Evolutionary conservation across 1,140 invertebrate species (phyloP), one percentile per base, ranked within the genome.

Genomic region (Zaprionus kolodkinae): DNA sequence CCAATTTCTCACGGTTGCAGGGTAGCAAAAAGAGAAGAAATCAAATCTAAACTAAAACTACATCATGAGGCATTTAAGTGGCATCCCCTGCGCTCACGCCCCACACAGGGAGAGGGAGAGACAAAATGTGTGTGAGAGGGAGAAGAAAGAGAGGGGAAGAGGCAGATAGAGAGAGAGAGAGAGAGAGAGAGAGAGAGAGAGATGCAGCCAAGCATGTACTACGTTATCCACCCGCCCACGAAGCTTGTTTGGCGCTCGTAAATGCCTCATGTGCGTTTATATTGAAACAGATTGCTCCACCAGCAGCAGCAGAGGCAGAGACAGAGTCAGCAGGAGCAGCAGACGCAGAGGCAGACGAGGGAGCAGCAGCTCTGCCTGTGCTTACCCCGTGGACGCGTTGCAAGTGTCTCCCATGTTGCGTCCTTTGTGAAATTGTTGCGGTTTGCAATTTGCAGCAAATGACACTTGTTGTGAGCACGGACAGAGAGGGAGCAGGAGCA

Each of bases 271-370:
- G 85, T 89, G 86, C 81, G 86, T 90, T 92, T 92, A 92, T 92
- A 92, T 92, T 92, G 91, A 92, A 92, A 92, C 91, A 92, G 91
- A 92, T 92, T 92, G 91, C 91, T 81, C 78, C 76, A 76, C 69
- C 81, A 89, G 77, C 54, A 30, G 27, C 27, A 30, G 27, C 27
- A 30, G 27, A 30, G 3, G 27, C 27, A 30, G 27, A 3, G 6
- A 3, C 27, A 30, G 27, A 30, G 27, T 1, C 27, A 30, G 27
- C 27, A 30, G 21, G 21, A 21, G 21, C 21, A 21, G 21, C 21
- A 30, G n/a, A n/a, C n/a, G 27, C 27, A 30, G 27, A 30, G 27
- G 27, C 27, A n/a, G n/a, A n/a, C n/a, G n/a, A n/a, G n/a, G n/a
- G n/a, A n/a, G n/a, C n/a, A n/a, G n/a, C n/a, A 30, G 27, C 27